Evolutionary conservation across 2,113 vertebrate species (phyloP).

Genomic region (Antechinus flavipes): DNA sequence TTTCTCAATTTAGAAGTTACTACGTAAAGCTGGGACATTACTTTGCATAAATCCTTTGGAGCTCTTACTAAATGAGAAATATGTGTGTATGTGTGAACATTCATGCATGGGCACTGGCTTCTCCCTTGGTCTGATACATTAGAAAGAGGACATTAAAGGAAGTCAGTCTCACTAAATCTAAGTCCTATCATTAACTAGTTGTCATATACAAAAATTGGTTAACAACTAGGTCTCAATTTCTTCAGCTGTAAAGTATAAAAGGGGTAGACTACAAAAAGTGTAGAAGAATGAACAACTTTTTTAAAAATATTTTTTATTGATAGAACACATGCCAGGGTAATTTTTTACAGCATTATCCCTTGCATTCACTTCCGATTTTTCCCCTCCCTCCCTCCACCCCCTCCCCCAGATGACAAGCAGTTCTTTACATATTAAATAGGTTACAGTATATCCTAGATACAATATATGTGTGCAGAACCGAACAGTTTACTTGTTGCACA

Average conservation of each 20-base stretch:
- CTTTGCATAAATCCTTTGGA: not conserved
- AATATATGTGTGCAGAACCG: too few relatives aligned
- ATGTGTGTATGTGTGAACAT: not conserved
- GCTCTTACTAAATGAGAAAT: not conserved
- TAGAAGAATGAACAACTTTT: not conserved
- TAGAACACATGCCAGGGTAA: too few relatives aligned
- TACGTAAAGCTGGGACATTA: not conserved
- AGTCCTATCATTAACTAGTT: not conserved
- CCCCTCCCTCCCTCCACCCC: too few relatives aligned
- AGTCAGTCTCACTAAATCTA: not conserved
- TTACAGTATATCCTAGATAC: too few relatives aligned
- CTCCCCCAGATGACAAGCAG: too few relatives aligned
- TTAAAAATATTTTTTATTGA: too few relatives aligned
- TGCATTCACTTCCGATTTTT: too few relatives aligned
- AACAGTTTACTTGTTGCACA: too few relatives aligned
- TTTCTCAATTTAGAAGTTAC: not conserved
- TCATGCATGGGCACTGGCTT: not conserved
- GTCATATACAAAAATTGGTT: not conserved
- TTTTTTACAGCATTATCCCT: too few relatives aligned
- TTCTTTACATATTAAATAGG: too few relatives aligned
- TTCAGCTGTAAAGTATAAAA: not conserved
- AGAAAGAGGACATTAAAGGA: not conserved
- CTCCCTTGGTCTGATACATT: not conserved
- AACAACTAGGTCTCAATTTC: not conserved
- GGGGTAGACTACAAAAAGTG: not conserved